These are phyloP conservation scores for Xiphorhynchus erythropygius DNA, from an alignment of 2,797 vertebrate genomes.

Conservation along the genomic window DNA sequence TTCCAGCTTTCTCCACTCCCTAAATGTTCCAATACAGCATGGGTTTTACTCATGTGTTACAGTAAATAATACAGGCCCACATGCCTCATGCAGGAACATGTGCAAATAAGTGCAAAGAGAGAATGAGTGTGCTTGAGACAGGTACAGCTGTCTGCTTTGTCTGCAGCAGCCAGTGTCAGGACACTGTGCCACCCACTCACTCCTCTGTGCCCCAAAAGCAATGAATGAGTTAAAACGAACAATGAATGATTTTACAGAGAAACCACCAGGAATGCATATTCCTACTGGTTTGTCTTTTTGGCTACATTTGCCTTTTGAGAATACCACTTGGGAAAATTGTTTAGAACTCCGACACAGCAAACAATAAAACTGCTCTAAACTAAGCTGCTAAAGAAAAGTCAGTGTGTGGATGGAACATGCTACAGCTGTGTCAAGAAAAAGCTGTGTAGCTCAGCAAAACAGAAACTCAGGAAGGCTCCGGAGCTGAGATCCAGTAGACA, in stretches of 20 bases:
- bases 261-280: slow-evolving; percentile 55
- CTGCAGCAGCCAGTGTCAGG: neutral
- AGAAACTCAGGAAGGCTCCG: neutral
- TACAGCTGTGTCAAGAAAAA: slow-evolving; percentile 3
- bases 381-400: neutral
- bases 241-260: slow-evolving; percentile 53
- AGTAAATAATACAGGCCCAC: neutral
- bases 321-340: slow-evolving; percentile 45
- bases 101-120: neutral
- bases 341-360: slow-evolving; percentile 21
- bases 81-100: neutral
- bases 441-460: neutral
- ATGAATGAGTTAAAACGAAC: slow-evolving; percentile 55
- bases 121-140: neutral
- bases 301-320: slow-evolving; percentile 51
- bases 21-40: neutral
- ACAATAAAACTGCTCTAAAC: slow-evolving; percentile 38
- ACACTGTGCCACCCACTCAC: neutral
- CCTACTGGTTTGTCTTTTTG: slow-evolving; percentile 50
- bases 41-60: neutral
- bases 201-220: neutral
- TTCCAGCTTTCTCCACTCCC: neutral
- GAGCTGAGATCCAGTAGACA: neutral
- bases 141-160: neutral
- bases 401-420: neutral